These are phyloP conservation scores for Chelon labrosus DNA, from an alignment of 2,797 vertebrate genomes.

Conservation along the genomic window DNA sequence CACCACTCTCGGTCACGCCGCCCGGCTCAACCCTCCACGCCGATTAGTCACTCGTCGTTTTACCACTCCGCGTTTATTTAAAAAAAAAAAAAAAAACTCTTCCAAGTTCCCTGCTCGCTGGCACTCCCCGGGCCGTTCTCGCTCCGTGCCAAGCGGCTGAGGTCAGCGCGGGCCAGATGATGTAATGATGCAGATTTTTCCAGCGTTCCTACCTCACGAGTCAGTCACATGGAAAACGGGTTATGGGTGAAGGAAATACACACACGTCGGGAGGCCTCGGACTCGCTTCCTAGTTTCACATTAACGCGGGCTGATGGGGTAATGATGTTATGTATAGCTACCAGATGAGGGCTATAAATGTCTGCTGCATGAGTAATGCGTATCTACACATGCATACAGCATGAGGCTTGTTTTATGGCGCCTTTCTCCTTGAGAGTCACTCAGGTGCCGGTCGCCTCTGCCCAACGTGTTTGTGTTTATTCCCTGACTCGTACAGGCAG, in stretches of 20 bases:
- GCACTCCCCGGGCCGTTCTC: conserved; percentile 29
- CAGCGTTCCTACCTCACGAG: conserved; percentile 52
- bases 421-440: conserved; percentile 28
- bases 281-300: conserved; percentile 34
- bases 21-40: conserved; percentile 45
- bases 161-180: conserved; percentile 67
- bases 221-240: conserved; percentile 47
- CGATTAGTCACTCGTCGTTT: conserved; percentile 66
- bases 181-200: conserved; percentile 64
- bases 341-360: conserved; percentile 43
- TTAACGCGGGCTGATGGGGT: conserved; percentile 28
- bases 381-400: neutral
- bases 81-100: conserved; percentile 36
- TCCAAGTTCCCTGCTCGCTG: conserved; percentile 55
- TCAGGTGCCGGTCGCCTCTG: conserved; percentile 23
- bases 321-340: conserved; percentile 40
- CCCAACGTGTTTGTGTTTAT: conserved; percentile 22
- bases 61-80: conserved; percentile 66
- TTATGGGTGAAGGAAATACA: conserved; percentile 34
- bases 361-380: conserved; percentile 20
- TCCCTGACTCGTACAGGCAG: conserved; percentile 25
- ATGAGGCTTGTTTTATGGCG: conserved; percentile 12
- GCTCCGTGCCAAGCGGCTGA: conserved; percentile 53
- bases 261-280: neutral
- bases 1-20: conserved; percentile 30